phyloP scores from a whole-genome alignment of 2,113 vertebrate genomes.

The Pterocles orientalis region DNA sequence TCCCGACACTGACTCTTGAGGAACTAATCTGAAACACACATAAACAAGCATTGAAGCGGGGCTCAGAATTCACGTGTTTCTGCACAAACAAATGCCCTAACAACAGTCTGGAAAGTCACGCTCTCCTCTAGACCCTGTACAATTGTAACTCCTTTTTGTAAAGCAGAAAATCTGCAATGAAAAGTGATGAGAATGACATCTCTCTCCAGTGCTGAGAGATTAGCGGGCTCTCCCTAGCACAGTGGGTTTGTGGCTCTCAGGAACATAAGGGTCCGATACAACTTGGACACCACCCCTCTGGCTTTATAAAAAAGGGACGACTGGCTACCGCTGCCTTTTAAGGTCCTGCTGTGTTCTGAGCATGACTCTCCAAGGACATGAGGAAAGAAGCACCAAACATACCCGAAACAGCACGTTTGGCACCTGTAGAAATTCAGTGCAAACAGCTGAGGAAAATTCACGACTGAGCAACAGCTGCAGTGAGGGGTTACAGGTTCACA shows the following conservation, averaged over 20 bases:
- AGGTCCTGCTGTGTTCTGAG: not conserved
- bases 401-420: not conserved
- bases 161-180: not conserved
- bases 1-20: not conserved
- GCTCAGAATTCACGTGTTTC: not conserved
- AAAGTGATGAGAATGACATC: not conserved
- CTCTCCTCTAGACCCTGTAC: not conserved
- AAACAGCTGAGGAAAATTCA: conserved; percentile 46
- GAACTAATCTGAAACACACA: not conserved
- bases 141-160: not conserved
- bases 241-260: not conserved
- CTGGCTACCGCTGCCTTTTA: not conserved
- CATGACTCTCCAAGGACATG: not conserved
- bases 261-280: not conserved
- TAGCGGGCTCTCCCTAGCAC: not conserved
- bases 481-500: conserved; percentile 39
- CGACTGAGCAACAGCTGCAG: conserved; percentile 44
- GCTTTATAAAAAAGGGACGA: not conserved
- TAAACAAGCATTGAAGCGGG: not conserved
- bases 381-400: conserved; percentile 5
- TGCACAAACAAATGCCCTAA: not conserved
- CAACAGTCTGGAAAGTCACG: not conserved
- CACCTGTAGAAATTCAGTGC: conserved; percentile 54
- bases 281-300: not conserved
- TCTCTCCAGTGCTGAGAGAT: not conserved